Evolutionary conservation across 1,140 invertebrate genomes (phyloP), one percentile per base, ranked within the genome.

Genomic region (Trinorchestia longiramus): DNA sequence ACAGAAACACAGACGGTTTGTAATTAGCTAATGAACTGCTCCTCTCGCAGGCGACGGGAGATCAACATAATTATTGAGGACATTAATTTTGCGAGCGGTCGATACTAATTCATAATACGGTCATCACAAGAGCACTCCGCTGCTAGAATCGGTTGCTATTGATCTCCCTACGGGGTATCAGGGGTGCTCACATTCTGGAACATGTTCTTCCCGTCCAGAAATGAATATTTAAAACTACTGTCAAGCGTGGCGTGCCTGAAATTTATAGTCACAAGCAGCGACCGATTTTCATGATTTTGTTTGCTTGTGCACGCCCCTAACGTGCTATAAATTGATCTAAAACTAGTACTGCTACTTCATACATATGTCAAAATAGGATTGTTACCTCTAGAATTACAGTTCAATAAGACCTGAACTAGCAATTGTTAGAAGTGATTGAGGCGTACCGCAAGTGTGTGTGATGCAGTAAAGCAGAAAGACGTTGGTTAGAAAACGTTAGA

Each of bases 11-110:
- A 77, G 62, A 77, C 62, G 62, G 62, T 77, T 77, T 77, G 88
- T 91, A 91, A 91, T 91, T 91, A 91, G 88, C 88, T 91, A 91
- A 91, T 91, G 88, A 91, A 91, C 88, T 15, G 41, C 11, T 42
- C 8, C 88, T 43, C 88, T 91, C 88, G 43, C 88, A 91, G 88
- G 43, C 43, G 88, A 91, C 88, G 43, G 41, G 41, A 44, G 43
- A 91, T 91, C 88, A 91, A 91, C 41, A 91, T 91, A 91, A 91
- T 91, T 91, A 91, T 91, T 43, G 28, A 77, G 62, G 62, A 36
- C 62, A 77, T 77, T 77, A 77, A 77, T 77, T 77, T 28, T 77
- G 62, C 15, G 36, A 77, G 41, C 43, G 88, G 43, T 91, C 88
- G 88, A 91, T 91, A 41, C 19, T 91, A 91, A 91, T 91, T 91